Conservation (phyloP, 2,888 invertebrate genomes). For the Tenthredo livida region DNA sequence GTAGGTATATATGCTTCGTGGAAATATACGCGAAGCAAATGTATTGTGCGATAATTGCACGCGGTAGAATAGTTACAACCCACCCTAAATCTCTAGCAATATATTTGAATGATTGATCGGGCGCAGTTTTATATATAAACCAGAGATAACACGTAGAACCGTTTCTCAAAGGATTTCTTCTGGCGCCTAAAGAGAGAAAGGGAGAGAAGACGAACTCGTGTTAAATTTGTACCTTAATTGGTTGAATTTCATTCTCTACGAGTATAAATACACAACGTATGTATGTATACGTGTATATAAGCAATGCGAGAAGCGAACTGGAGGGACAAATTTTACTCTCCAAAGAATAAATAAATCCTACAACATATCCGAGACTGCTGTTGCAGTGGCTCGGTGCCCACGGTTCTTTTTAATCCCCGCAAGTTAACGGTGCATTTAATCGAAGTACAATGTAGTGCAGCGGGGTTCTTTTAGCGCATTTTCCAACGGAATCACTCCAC, state of each 20-base stretch:
- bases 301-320: not conserved
- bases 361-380: conserved; percentile 14
- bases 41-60: conserved; percentile 34
- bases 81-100: not conserved
- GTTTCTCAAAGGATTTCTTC: conserved; percentile 22
- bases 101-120: conserved; percentile 44
- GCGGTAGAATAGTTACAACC: not conserved
- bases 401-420: conserved; percentile 24
- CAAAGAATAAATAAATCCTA: conserved; percentile 26
- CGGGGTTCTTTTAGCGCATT: conserved; percentile 14
- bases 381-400: conserved; percentile 30
- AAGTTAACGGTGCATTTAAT: conserved; percentile 49
- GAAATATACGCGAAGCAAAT: conserved; percentile 9
- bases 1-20: not conserved
- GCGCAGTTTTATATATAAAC: not conserved
- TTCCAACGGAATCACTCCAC: conserved; percentile 15
- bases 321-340: conserved; percentile 20
- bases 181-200: conserved; percentile 19
- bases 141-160: not conserved
- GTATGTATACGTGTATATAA: not conserved
- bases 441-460: conserved; percentile 38
- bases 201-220: not conserved
- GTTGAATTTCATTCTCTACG: conserved; percentile 24
- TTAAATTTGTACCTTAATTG: conserved; percentile 46
- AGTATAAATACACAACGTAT: not conserved